A percentile compares a stretch with the other conserved stretches of the same genome.
Conservation (phyloP, 2,888 invertebrate species). For the Idaea aversata region DNA sequence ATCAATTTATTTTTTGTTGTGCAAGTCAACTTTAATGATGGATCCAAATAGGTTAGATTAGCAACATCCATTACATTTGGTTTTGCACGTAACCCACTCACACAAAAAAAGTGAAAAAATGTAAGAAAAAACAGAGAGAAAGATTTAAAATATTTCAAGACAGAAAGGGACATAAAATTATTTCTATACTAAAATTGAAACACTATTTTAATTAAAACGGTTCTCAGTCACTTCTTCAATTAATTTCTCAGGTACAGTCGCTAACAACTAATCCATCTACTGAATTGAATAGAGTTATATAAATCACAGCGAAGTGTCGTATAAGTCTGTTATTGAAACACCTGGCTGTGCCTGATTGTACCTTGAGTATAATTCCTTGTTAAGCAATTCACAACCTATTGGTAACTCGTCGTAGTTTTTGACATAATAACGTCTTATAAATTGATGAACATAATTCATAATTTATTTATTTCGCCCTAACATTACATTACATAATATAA, state of each 20-base stretch:
- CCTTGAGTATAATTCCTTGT: neutral
- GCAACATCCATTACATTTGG: too few species aligned
- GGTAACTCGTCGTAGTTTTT: too few species aligned
- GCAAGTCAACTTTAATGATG: too few species aligned
- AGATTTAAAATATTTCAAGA: neutral
- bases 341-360: neutral
- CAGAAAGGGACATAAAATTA: neutral
- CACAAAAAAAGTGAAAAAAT: too few species aligned
- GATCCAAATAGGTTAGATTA: too few species aligned
- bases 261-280: neutral
- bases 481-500: too few species aligned
- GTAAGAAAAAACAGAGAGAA: neutral
- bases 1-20: too few species aligned
- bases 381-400: too few species aligned
- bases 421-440: too few species aligned
- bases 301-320: slow-evolving; percentile 34
- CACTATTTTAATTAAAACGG: neutral
- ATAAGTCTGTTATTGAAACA: neutral
- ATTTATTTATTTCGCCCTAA: too few species aligned
- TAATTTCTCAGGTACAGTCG: neutral
- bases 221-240: neutral
- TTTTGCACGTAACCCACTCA: too few species aligned
- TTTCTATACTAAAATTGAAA: neutral
- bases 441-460: too few species aligned
- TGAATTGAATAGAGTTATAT: slow-evolving; percentile 34